Evolutionary conservation across 2,888 invertebrate species (phyloP).

Genomic region (Syritta pipiens): DNA sequence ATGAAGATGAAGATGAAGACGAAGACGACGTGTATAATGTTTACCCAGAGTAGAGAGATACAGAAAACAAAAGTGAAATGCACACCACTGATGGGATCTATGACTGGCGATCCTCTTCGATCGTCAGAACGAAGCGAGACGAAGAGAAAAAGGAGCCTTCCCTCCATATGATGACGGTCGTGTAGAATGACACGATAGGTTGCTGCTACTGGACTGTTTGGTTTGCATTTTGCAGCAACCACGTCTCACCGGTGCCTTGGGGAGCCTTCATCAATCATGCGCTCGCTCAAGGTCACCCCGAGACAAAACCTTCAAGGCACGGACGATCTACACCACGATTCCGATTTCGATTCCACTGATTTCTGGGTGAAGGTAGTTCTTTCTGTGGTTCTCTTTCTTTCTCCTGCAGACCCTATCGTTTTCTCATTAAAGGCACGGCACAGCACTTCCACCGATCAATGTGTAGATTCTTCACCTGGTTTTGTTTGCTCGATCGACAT

Average conservation of each 20-base stretch:
- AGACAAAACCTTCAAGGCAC: constrained; percentile 11
- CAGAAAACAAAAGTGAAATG: constrained; percentile 65
- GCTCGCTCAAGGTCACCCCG: constrained; percentile 52
- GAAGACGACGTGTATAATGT: not conserved
- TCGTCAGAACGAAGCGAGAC: not conserved
- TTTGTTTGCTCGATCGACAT: constrained; percentile 63
- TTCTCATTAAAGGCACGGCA: constrained; percentile 25
- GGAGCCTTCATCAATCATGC: constrained; percentile 59
- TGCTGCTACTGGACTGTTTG: constrained; percentile 53
- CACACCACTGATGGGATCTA: constrained; percentile 51
- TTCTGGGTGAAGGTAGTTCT: constrained; percentile 64
- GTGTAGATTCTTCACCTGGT: constrained; percentile 12
- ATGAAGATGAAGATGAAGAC: not conserved
- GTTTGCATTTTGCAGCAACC: constrained; percentile 39
- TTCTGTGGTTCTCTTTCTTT: constrained; percentile 23
- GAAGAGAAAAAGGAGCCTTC: not conserved
- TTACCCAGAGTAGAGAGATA: constrained; percentile 9
- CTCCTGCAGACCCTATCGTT: constrained; percentile 22
- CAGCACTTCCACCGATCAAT: constrained; percentile 3
- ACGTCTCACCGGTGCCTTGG: constrained; percentile 21
- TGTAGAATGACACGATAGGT: constrained; percentile 51
- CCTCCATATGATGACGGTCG: constrained; percentile 34
- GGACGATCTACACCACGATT: constrained; percentile 24
- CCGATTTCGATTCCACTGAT: constrained; percentile 12
- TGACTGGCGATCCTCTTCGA: constrained; percentile 47